Base-by-base conservation (phyloP, 2,888 invertebrate species). In the Laspeyria flexula region DNA sequence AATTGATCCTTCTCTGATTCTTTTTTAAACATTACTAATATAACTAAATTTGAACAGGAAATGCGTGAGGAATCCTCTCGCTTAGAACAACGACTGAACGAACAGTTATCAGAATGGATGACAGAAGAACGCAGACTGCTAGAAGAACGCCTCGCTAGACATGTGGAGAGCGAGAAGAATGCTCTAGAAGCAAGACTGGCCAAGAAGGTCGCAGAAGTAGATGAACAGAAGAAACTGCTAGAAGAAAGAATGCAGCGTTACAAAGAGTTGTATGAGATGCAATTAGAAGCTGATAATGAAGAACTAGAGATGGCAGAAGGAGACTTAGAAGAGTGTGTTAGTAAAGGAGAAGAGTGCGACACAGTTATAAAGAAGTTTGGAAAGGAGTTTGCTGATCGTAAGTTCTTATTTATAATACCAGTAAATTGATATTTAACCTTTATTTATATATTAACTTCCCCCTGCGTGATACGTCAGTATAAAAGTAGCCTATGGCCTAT, bases 341-440 rank as follows among this genome's bases (percentile, higher is more conserved):
- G 67, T 0, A 85, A 79, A 33, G 67, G 65, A 0, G 60, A 77
- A 0, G 60, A 75, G 11, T 81, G 79, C 41, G 55, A 68, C 3
- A 63, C 71, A 6, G 74, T 82, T 38, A 57, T 90, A 9, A 74
- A 75, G 4, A 73, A 75, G 12, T 93, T 85, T 60, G 74, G 67
- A 5, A 75, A 83, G n/a, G 79, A 88, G 30, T 80, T 93, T 27
- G 78, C 83, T 0, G 77, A 83, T 44, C 93, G 94, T 88, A 71
- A 73, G 51, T 75, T 13, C 23, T 5, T 3, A 35, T 6, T 3
- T 6, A 3, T 25, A 21, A 5, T n/a, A n/a, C n/a, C n/a, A n/a
- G n/a, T n/a, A n/a, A n/a, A n/a, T n/a, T n/a, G n/a, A n/a, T n/a
- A n/a, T n/a, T n/a, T n/a, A n/a, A n/a, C n/a, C n/a, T n/a, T n/a